Evolutionary conservation across 1,140 invertebrate species (phyloP), one percentile per base, ranked within the genome.

Genomic region (Nasonia giraulti): DNA sequence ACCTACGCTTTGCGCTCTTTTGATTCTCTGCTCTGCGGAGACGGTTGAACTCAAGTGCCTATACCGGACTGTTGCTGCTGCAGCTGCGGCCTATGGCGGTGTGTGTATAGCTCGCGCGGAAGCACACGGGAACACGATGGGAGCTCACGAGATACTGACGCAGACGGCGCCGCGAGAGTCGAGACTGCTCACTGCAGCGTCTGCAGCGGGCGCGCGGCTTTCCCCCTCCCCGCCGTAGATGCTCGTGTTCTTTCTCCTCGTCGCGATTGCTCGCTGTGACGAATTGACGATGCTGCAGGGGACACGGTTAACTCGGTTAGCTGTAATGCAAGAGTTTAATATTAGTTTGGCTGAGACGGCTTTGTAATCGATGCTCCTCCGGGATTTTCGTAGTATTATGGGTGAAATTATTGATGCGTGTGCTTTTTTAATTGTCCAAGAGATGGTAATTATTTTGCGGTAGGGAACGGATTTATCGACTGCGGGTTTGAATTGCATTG

Each of bases 81-180:
- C 73, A 33, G 31, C 17, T 33, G 33, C 33, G 73, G 23, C 10
- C 20, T 74, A 33, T 40, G 69, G 80, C 33, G 27, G 12, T 27
- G 4, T 5, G 40, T 10, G 6, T 44, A 44, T 44, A 6, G 37
- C 37, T 40, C 66, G 20, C 2, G 23, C 73, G 6, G 31, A 14
- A 73, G 14, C 12, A 79, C 73, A 20, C 75, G 75, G 85, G 84
- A 87, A 86, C 89, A 68, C 88, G 83, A 88, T 88, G 87, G 86
- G 89, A 85, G 89, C 87, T 90, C 90, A 87, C 87, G 87, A 84
- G 89, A 88, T 78, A 91, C 91, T 91, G 88, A 87, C 84, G 66
- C 66, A 68, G n/a, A n/a, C n/a, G 8, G 71, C 74, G 40, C 40
- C 40, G 4, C 37, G 74, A n/a, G n/a, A n/a, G n/a, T n/a, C n/a